Base-by-base conservation (phyloP, 1,140 invertebrate genomes). In the Drusus annulatus region DNA sequence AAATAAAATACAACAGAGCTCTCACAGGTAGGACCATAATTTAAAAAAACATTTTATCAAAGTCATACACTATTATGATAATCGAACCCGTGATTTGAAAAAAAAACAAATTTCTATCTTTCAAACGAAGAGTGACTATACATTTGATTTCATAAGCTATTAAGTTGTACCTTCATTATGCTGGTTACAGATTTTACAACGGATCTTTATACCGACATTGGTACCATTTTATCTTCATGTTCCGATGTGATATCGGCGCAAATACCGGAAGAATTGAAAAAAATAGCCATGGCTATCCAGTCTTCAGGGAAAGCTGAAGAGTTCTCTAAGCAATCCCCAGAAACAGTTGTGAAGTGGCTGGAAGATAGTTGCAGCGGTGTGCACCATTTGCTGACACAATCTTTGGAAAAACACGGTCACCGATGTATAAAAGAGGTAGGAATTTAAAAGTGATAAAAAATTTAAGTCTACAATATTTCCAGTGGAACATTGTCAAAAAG, bases 341-440 rank as follows among this genome's bases (percentile, higher is more conserved):
- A 92, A 69, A 86, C 89, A 0, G 93, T 91, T 15, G 69, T 92
- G 17, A 62, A 88, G 16, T 95, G 93, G 93, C 84, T 95, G 1
- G 84, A 91, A 82, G 84, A 84, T 0, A 90, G 93, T 84, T 89
- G 89, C 50, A 89, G 91, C 3, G 79, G 88, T 75, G 87, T 91
- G 4, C 87, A 91, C 56, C 79, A 86, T 15, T 85, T 91, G 60
- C 91, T 94, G 31, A 82, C 89, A 2, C 81, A 87, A 4, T 95
- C 96, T 84, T 86, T 96, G n/a, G 82, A 91, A n/a, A 88, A 90
- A 79, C 94, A 96, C 85, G 95, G 95, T 1, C 94, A 96, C 86
- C 90, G 95, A 81, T 91, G 92, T 81, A 88, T 94, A 31, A 92
- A 92, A 87, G 96, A 97, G 89, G 94, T 95, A 86, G 31, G 31